Percentiles rank a stretch among this genome's conserved stretches.
These are phyloP conservation scores for Psittacula echo DNA, from an alignment of 2,797 vertebrate genomes.

Conservation along the genomic window DNA sequence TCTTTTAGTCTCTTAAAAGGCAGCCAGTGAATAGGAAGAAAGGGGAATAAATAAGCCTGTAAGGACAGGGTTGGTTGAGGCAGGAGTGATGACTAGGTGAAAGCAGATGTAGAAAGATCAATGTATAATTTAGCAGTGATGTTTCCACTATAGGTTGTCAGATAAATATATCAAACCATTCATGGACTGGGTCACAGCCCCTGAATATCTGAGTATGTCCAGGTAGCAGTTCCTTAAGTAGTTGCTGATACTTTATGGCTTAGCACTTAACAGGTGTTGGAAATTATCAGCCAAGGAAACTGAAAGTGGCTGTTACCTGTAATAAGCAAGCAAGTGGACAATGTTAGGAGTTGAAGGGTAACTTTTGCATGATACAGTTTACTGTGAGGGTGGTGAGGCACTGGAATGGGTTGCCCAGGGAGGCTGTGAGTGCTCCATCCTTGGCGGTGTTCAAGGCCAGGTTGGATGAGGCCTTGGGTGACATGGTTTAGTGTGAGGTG, in stretches of 20 bases:
- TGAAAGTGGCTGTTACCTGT: neutral
- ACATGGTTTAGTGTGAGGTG: too few species aligned
- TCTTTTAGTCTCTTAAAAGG: neutral
- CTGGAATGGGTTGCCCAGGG: too few species aligned
- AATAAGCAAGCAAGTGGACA: neutral
- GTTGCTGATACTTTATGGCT: neutral
- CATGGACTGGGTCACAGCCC: neutral
- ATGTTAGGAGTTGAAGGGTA: neutral
- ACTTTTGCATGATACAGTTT: neutral
- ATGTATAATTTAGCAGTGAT: neutral
- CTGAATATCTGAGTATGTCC: neutral
- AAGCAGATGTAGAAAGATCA: neutral
- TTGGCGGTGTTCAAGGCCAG: too few species aligned
- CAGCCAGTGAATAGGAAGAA: neutral
- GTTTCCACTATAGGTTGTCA: neutral
- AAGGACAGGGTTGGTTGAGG: neutral
- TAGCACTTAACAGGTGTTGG: rapidly evolving
- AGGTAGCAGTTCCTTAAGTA: neutral
- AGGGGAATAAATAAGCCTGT: neutral
- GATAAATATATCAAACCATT: neutral
- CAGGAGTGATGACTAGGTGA: neutral
- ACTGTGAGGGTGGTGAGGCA: too few species aligned
- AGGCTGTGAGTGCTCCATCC: too few species aligned
- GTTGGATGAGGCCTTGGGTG: too few species aligned
- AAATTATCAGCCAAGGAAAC: neutral